Percentiles rank a stretch among this genome's conserved stretches.
Conservation (phyloP, 2,888 invertebrate genomes). For the Synanthedon formicaeformis region DNA sequence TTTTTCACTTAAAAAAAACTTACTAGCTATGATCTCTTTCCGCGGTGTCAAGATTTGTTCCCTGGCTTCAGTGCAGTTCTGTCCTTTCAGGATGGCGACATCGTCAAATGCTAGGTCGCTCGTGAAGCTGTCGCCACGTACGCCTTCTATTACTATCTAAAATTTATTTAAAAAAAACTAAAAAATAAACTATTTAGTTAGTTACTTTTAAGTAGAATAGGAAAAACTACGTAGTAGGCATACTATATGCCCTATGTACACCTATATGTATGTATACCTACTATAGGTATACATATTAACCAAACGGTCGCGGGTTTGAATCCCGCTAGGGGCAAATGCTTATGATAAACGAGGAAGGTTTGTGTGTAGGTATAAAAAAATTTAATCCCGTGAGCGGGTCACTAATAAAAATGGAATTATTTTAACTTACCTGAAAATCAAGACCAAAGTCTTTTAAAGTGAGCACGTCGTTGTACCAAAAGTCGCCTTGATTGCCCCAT, state of each 20-base stretch:
- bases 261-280: too few species aligned
- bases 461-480: constrained; percentile 72
- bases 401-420: not conserved
- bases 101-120: constrained; percentile 89
- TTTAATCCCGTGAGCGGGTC: too few species aligned
- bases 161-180: too few species aligned
- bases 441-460: constrained; percentile 46
- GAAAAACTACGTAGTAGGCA: too few species aligned
- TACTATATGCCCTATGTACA: too few species aligned
- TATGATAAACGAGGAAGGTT: too few species aligned
- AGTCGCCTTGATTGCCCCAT: constrained; percentile 77
- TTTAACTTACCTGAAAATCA: constrained; percentile 66
- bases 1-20: constrained; percentile 4
- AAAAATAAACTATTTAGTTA: too few species aligned
- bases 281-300: too few species aligned
- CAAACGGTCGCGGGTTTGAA: too few species aligned
- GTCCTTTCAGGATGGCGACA: constrained; percentile 73
- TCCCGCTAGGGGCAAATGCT: too few species aligned
- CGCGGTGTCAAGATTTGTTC: constrained; percentile 24
- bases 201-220: too few species aligned
- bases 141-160: constrained; percentile 82
- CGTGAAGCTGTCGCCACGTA: constrained; percentile 74
- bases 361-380: too few species aligned
- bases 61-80: constrained; percentile 56
- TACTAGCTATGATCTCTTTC: constrained; percentile 10